Conservation (phyloP, 2,797 vertebrate genomes). For the Enteromius mattozi region DNA sequence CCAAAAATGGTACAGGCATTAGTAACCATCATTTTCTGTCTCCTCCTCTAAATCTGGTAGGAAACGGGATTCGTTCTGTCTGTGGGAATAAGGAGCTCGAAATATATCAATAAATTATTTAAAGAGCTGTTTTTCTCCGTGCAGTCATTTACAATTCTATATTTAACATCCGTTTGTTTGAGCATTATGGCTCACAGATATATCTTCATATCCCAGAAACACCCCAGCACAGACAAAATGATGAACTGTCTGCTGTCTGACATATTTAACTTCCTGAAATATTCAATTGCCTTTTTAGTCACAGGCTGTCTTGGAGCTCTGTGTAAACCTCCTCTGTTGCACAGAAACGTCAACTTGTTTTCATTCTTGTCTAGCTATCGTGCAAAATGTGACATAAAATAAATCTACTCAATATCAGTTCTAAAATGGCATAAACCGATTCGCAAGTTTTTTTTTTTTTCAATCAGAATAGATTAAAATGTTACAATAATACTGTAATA, state of each 20-base stretch:
- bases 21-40: conserved; percentile 61
- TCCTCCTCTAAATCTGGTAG: conserved; percentile 60
- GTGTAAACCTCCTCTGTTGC: conserved; percentile 44
- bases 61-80: conserved; percentile 62
- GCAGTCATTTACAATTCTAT: conserved; percentile 73
- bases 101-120: conserved; percentile 74
- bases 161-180: conserved; percentile 74
- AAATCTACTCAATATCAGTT: conserved; percentile 1
- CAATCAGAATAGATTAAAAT: not conserved
- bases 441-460: not conserved
- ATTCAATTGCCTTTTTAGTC: conserved; percentile 68
- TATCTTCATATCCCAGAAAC: conserved; percentile 65
- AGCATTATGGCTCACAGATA: conserved; percentile 70
- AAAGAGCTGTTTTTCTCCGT: conserved; percentile 70
- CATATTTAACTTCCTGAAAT: conserved; percentile 65
- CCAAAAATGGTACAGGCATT: conserved; percentile 47
- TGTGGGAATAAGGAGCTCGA: conserved; percentile 58
- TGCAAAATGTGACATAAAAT: conserved; percentile 11
- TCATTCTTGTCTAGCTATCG: conserved; percentile 6
- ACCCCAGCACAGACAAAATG: conserved; percentile 60
- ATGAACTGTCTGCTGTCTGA: conserved; percentile 65
- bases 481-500: not conserved
- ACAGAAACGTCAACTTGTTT: conserved; percentile 21
- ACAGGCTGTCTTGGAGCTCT: conserved; percentile 60
- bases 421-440: not conserved